phyloP scores from a whole-genome alignment of 2,797 vertebrate species.

The Antennarius maculatus region DNA sequence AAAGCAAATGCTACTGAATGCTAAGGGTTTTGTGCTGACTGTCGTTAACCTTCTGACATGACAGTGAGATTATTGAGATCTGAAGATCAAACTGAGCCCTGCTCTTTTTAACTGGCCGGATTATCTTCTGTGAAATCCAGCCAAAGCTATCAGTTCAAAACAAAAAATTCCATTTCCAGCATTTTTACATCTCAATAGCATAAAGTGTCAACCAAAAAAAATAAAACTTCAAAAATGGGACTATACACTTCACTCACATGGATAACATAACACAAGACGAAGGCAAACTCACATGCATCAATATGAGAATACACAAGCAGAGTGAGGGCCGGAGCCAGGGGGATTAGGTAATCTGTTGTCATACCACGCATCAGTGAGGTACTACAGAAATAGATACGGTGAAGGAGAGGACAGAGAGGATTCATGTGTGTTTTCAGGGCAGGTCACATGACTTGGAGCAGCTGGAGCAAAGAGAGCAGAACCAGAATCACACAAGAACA shows the following conservation, averaged over 20 bases:
- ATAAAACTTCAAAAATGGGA: not conserved
- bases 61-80: constrained; percentile 5
- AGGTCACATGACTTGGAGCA: constrained; percentile 42
- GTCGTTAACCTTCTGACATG: not conserved
- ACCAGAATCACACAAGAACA: constrained; percentile 27
- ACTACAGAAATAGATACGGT: constrained; percentile 66
- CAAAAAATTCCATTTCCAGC: too few species aligned
- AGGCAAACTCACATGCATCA: constrained; percentile 13
- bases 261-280: constrained; percentile 4
- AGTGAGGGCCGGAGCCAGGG: constrained; percentile 33
- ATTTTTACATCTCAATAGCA: not conserved
- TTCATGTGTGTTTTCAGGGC: constrained; percentile 50
- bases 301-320: constrained; percentile 12
- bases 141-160: constrained; percentile 15
- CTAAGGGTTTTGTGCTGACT: not conserved
- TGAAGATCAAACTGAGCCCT: not conserved
- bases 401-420: constrained; percentile 43
- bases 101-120: constrained; percentile 26
- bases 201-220: not conserved
- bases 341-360: constrained; percentile 68
- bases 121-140: constrained; percentile 26
- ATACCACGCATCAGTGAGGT: constrained; percentile 49
- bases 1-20: not conserved
- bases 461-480: constrained; percentile 33
- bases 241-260: not conserved